phyloP scores from a whole-genome alignment of 2,888 invertebrate genomes.

The Ectemnius continuus region DNA sequence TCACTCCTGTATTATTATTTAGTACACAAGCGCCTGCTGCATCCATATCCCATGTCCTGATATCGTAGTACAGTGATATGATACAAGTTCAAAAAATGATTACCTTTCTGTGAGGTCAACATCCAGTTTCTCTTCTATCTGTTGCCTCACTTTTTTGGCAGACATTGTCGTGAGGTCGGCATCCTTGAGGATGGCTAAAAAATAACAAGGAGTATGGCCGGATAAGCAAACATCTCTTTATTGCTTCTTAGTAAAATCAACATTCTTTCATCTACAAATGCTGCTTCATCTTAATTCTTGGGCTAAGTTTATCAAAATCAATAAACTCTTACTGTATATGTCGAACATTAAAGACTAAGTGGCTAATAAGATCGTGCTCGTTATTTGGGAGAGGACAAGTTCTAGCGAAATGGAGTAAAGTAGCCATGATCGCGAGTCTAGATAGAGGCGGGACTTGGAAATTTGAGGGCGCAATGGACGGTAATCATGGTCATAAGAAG shows the following conservation, averaged over 20 bases:
- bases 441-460: too few species aligned
- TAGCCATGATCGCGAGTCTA: too few species aligned
- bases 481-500: neutral
- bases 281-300: neutral
- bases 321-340: neutral
- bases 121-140: slow-evolving; percentile 89
- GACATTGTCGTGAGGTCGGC: slow-evolving; percentile 91
- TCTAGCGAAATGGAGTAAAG: too few species aligned
- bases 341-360: slow-evolving; percentile 4
- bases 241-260: neutral
- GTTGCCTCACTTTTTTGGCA: slow-evolving; percentile 92
- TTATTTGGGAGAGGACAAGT: too few species aligned
- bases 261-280: neutral
- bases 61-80: neutral
- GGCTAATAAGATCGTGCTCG: too few species aligned
- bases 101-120: slow-evolving; percentile 85
- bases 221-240: too few species aligned
- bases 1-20: slow-evolving; percentile 48
- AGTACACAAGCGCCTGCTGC: slow-evolving; percentile 42
- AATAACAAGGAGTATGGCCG: neutral
- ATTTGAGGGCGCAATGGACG: too few species aligned
- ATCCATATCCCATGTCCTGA: slow-evolving; percentile 18
- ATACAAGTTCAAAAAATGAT: slow-evolving; percentile 12
- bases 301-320: neutral
- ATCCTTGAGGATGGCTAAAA: slow-evolving; percentile 89